These are phyloP conservation scores for Rhinophrynus dorsalis DNA, from an alignment of 2,797 vertebrate species.

Conservation along the genomic window DNA sequence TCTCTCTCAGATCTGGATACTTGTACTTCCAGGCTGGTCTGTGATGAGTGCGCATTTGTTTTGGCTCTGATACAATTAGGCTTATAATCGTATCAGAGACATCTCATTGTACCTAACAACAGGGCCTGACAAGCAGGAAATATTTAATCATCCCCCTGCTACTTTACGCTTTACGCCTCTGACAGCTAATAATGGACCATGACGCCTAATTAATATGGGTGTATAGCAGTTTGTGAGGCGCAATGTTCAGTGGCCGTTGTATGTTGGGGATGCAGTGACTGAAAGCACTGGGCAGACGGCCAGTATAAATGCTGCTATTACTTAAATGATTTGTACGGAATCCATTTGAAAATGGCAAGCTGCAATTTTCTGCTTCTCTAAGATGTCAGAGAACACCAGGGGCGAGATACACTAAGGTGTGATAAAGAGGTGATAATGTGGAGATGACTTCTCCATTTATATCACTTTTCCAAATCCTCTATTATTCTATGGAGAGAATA, in stretches of 20 bases:
- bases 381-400: too few species aligned
- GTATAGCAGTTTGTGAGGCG: neutral
- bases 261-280: neutral
- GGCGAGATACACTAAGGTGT: too few species aligned
- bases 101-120: neutral
- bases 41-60: too few species aligned
- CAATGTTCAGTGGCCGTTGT: neutral
- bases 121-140: neutral
- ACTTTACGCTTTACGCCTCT: neutral
- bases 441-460: too few species aligned
- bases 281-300: neutral
- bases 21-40: too few species aligned
- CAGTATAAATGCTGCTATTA: neutral
- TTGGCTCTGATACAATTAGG: neutral
- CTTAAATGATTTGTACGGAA: neutral
- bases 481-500: too few species aligned
- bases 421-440: too few species aligned
- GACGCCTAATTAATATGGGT: neutral
- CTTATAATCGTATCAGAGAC: neutral
- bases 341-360: neutral
- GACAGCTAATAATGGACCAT: neutral
- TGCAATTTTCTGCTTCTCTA: neutral
- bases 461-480: too few species aligned
- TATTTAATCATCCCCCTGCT: slow-evolving; percentile 4
- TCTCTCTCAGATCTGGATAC: too few species aligned